Conservation (phyloP, 1,140 invertebrate genomes). For the Ladona fulva region DNA sequence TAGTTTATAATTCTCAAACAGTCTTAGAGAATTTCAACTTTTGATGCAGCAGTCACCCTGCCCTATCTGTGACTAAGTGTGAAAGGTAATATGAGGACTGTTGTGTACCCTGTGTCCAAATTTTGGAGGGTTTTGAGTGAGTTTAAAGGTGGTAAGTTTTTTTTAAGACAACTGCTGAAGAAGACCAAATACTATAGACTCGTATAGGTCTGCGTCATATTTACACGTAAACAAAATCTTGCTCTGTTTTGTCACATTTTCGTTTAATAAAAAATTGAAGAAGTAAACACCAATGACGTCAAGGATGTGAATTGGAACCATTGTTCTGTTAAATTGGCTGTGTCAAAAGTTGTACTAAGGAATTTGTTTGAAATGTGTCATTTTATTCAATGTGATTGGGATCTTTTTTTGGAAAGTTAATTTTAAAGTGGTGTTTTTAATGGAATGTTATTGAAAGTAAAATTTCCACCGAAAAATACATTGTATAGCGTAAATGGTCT, state of each 20-base stretch:
- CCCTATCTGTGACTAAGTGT: background rate
- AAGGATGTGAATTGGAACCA: background rate
- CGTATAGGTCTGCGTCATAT: background rate
- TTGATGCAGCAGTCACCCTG: slow-evolving; percentile 16
- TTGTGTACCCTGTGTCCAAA: background rate
- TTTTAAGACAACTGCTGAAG: background rate
- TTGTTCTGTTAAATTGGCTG: background rate
- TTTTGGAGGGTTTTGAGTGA: background rate
- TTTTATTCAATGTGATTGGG: background rate
- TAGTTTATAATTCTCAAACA: background rate
- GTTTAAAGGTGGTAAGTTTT: slow-evolving; percentile 1
- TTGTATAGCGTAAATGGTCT: background rate
- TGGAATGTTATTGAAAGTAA: background rate
- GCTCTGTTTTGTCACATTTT: too few relatives aligned
- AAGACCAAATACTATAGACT: background rate
- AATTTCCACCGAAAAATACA: background rate
- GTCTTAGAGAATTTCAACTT: slow-evolving; percentile 10
- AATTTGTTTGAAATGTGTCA: background rate
- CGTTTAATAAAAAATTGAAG: background rate
- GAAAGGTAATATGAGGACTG: background rate
- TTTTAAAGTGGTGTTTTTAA: too few relatives aligned
- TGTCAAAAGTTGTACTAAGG: background rate
- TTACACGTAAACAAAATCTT: background rate
- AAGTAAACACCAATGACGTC: background rate
- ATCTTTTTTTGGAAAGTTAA: background rate